Percentiles rank a stretch among this genome's conserved stretches.
phyloP scores from a whole-genome alignment of 2,113 vertebrate genomes.

The Dicrurus megarhynchus region DNA sequence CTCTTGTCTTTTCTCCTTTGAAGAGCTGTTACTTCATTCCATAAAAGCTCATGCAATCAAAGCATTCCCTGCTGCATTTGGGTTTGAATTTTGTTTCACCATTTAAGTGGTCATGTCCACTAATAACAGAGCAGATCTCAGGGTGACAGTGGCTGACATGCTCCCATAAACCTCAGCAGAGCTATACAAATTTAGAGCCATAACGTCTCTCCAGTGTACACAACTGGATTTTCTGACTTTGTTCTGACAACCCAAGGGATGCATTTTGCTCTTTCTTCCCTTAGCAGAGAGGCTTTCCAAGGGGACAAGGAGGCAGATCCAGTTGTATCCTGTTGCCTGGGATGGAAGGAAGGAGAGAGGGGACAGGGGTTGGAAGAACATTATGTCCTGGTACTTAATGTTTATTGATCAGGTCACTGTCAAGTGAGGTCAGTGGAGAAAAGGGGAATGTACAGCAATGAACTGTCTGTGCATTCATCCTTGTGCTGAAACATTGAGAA shows the following conservation, averaged over 20 bases:
- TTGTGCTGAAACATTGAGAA: background rate
- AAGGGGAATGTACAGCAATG: accelerated
- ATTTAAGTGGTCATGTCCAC: background rate
- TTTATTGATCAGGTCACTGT: accelerated
- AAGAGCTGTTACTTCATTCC: background rate
- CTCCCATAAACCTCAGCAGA: background rate
- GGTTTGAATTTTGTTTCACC: background rate
- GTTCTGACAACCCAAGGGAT: background rate
- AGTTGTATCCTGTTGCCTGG: background rate
- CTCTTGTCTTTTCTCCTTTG: background rate
- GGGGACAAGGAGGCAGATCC: background rate
- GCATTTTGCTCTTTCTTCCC: background rate
- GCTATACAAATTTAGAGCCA: background rate
- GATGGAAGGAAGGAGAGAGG: background rate
- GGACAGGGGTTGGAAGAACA: background rate
- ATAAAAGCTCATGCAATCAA: background rate
- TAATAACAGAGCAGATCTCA: background rate
- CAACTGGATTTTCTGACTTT: background rate
- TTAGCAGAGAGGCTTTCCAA: background rate
- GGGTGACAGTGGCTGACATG: background rate
- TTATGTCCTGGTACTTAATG: background rate
- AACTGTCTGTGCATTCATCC: background rate
- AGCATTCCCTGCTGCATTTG: background rate
- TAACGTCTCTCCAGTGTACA: background rate
- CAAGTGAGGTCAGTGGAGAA: background rate